Evolutionary conservation across 2,113 vertebrate species (phyloP).

Genomic region (Pseudorhombus dupliciocellatus): DNA sequence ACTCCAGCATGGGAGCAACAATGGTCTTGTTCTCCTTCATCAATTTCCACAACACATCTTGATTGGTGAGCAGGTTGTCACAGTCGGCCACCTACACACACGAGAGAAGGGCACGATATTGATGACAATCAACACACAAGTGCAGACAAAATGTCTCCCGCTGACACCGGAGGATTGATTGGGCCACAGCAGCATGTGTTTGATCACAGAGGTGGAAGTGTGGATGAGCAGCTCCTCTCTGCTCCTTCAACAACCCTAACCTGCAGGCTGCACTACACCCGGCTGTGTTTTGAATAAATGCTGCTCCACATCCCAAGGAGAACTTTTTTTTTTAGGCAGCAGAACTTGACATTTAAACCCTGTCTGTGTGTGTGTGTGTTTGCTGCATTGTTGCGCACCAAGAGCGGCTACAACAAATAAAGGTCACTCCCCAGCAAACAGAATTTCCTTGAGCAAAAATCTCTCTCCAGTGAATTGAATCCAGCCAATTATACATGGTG

Average conservation of each 20-base stretch:
- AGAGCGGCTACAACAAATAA: constrained; percentile 14
- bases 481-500: not conserved
- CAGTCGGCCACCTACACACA: constrained; percentile 85
- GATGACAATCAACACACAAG: constrained; percentile 25
- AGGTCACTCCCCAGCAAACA: not conserved
- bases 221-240: not conserved
- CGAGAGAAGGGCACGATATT: constrained; percentile 33
- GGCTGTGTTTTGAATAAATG: not conserved
- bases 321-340: not conserved
- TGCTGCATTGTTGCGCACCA: not conserved
- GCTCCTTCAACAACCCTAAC: not conserved
- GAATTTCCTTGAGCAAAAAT: constrained; percentile 10
- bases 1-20: constrained; percentile 94
- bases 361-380: not conserved
- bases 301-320: not conserved
- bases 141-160: constrained; percentile 20
- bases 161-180: constrained; percentile 39
- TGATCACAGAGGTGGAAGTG: constrained; percentile 24
- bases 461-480: not conserved
- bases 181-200: constrained; percentile 7
- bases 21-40: constrained; percentile 94
- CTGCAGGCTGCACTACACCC: not conserved
- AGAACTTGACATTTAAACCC: constrained; percentile 15
- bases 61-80: constrained; percentile 92
- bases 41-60: constrained; percentile 86